These are phyloP conservation scores for Zaprionus inermis DNA, from an alignment of 1,140 invertebrate species.

Conservation along the genomic window DNA sequence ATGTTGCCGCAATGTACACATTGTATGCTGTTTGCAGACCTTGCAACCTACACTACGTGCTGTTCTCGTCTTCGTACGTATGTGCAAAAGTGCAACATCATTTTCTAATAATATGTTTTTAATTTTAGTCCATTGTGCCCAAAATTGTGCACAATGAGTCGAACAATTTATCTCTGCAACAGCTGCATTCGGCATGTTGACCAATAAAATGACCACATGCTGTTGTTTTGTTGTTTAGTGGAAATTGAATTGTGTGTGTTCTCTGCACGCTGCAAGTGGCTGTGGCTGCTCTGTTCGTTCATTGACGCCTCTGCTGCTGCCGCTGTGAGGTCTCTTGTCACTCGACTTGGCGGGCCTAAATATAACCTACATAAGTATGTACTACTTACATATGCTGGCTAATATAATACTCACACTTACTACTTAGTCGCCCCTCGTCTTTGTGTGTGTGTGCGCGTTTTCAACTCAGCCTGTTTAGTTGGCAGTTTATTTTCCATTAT, in stretches of 20 bases:
- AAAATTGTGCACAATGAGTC: conserved; percentile 2
- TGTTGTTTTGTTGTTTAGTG: conserved; percentile 17
- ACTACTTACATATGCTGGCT: background rate
- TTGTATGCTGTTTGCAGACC: background rate
- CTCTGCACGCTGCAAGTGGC: background rate
- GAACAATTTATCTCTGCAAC: background rate
- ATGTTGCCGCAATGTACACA: background rate
- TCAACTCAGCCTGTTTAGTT: conserved; percentile 1
- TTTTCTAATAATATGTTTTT: conserved; percentile 3
- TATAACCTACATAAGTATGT: conserved; percentile 16
- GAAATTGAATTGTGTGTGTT: conserved; percentile 14
- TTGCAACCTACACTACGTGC: background rate
- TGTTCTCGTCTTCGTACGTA: background rate
- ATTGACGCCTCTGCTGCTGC: conserved; percentile 4
- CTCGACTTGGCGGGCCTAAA: conserved; percentile 34
- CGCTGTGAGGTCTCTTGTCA: conserved; percentile 20
- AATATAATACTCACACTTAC: background rate
- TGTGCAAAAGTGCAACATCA: conserved; percentile 1
- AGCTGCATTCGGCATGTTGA: conserved; percentile 4
- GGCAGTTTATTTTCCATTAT: conserved; percentile 34
- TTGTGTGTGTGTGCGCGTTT: background rate
- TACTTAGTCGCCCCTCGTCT: background rate
- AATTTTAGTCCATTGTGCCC: conserved; percentile 3
- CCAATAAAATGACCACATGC: conserved; percentile 6
- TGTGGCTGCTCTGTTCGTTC: conserved; percentile 4